These are phyloP conservation scores for Diabrotica undecimpunctata DNA, from an alignment of 1,140 invertebrate genomes.

Conservation along the genomic window DNA sequence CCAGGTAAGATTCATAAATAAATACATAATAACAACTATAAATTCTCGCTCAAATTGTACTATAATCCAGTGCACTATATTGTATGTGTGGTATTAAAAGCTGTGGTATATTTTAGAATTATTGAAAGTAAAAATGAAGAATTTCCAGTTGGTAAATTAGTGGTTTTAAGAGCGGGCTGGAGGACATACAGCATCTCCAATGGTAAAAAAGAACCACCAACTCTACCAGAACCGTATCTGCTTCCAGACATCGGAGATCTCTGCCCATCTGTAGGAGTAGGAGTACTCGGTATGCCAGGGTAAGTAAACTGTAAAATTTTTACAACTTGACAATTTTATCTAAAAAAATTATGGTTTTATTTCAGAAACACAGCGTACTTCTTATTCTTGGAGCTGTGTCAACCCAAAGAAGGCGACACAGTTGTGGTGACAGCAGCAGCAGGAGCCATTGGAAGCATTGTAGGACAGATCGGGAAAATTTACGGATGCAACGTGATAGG, in stretches of 20 bases:
- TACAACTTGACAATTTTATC: no score
- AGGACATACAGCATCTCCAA: constrained; percentile 54
- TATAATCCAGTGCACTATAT: no score
- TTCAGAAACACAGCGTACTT: constrained; percentile 61
- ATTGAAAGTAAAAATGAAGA: constrained; percentile 50
- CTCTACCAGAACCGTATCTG: background rate
- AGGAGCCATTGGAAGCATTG: constrained; percentile 66
- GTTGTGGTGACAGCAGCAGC: constrained; percentile 65
- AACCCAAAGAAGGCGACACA: constrained; percentile 64
- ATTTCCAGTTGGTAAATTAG: constrained; percentile 51
- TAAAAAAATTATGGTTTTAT: background rate
- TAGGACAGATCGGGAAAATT: constrained; percentile 60
- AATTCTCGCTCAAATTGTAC: no score
- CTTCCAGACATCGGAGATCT: constrained; percentile 48
- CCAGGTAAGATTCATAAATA: constrained; percentile 48
- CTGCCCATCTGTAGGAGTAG: constrained; percentile 47
- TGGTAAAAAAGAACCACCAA: constrained; percentile 47
- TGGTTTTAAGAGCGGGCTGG: constrained; percentile 55
- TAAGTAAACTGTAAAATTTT: constrained; percentile 15
- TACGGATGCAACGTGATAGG: constrained; percentile 61
- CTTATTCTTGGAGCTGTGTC: constrained; percentile 64
- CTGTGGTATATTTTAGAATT: constrained; percentile 29
- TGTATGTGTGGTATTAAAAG: no score
- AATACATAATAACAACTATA: no score
- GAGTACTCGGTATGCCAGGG: constrained; percentile 38